These are phyloP conservation scores for Drosophila neocordata DNA, from an alignment of 1,140 invertebrate species.

Conservation along the genomic window DNA sequence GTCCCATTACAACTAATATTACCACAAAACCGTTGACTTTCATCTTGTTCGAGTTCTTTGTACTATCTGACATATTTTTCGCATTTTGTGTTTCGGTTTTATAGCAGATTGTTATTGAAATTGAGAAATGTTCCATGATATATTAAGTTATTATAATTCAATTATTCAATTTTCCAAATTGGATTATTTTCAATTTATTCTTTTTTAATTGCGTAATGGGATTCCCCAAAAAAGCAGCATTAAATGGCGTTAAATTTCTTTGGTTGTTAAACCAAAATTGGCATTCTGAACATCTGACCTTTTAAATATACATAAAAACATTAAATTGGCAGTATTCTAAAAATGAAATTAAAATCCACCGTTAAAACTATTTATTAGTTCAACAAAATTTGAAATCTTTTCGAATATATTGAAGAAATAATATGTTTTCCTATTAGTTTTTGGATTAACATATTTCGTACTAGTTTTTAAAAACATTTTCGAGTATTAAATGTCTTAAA, in stretches of 20 bases:
- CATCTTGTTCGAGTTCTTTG: conserved; percentile 34
- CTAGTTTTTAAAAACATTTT: no score
- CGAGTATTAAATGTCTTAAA: no score
- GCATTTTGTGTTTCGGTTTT: conserved; percentile 21
- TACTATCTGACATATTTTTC: conserved; percentile 13
- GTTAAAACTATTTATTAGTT: no score
- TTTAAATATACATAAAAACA: no score
- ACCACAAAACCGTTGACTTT: conserved; percentile 24
- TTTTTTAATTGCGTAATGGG: conserved; percentile 10
- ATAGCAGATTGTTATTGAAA: conserved; percentile 24
- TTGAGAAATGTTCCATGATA: background rate
- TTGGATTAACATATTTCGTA: no score
- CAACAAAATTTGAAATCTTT: no score
- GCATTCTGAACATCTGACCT: background rate
- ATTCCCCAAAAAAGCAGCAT: background rate
- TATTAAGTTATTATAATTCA: conserved; percentile 62
- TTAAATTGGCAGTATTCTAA: no score
- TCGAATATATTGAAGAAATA: no score
- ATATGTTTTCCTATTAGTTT: no score
- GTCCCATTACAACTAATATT: conserved; percentile 23
- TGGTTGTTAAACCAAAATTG: background rate
- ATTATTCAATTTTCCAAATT: conserved; percentile 45
- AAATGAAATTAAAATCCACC: no score
- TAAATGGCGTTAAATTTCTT: conserved; percentile 34
- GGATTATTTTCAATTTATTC: conserved; percentile 22